Conservation (phyloP, 1,140 invertebrate species). For the Venturia canescens region DNA sequence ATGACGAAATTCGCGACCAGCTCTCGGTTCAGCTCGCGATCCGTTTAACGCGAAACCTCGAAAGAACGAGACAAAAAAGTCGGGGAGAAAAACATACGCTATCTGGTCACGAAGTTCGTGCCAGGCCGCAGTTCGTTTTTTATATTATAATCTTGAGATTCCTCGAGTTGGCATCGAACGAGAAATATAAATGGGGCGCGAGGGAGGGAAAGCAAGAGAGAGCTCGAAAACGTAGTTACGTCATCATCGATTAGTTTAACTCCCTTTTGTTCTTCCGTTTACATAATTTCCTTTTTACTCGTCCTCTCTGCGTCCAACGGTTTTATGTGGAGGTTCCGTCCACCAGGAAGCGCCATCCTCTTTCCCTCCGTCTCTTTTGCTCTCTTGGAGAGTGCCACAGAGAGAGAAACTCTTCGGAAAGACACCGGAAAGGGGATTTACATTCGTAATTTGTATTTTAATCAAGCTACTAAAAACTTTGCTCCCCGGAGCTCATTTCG, state of each 20-base stretch:
- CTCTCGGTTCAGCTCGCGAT: neutral
- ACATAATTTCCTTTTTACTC: slow-evolving; percentile 45
- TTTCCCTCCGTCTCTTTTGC: neutral
- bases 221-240: slow-evolving; percentile 11
- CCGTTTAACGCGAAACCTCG: neutral
- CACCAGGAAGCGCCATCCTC: neutral
- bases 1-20: neutral
- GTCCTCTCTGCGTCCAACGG: slow-evolving; percentile 47
- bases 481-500: slow-evolving; percentile 33
- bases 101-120: slow-evolving; percentile 31
- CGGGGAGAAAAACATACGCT: neutral
- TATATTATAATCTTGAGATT: neutral
- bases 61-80: neutral
- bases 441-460: slow-evolving; percentile 58
- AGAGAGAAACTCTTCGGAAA: slow-evolving; percentile 14
- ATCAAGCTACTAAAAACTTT: slow-evolving; percentile 56
- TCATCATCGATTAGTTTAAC: slow-evolving; percentile 48
- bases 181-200: slow-evolving; percentile 32
- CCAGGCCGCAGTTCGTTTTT: slow-evolving; percentile 7
- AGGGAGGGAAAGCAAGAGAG: slow-evolving; percentile 13
- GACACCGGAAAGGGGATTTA: slow-evolving; percentile 47
- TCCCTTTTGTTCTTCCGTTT: slow-evolving; percentile 53
- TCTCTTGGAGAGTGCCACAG: no score
- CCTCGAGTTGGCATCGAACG: neutral
- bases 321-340: slow-evolving; percentile 19